A percentile compares a stretch with the other conserved stretches of the same genome.
These are phyloP conservation scores for Phyllotreta cruciferae DNA, from an alignment of 2,888 invertebrate genomes.

Conservation along the genomic window DNA sequence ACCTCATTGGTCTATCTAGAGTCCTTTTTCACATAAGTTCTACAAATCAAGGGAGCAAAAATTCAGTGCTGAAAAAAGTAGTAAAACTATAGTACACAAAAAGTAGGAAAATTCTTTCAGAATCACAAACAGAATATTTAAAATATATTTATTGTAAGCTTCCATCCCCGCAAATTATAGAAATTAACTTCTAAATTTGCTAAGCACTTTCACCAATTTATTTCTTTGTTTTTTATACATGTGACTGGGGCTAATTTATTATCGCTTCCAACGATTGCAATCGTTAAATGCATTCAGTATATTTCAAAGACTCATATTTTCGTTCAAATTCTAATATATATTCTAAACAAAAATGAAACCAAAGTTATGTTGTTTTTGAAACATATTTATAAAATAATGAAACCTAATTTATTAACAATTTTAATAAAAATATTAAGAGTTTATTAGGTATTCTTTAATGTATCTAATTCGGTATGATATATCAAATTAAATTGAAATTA, in stretches of 20 bases:
- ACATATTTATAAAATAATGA: not conserved
- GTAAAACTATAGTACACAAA: too few species aligned
- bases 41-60: too few species aligned
- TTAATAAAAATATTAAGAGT: too few species aligned
- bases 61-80: too few species aligned
- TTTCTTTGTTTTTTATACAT: slow-evolving; percentile 11
- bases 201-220: slow-evolving; percentile 6
- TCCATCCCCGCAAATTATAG: not conserved
- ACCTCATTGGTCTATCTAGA: too few species aligned
- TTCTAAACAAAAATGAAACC: not conserved
- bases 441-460: too few species aligned
- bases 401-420: too few species aligned
- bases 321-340: not conserved
- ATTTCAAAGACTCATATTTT: not conserved
- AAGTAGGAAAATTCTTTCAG: too few species aligned
- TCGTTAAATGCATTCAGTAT: slow-evolving; percentile 7
- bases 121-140: not conserved
- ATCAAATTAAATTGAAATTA: too few species aligned
- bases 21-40: too few species aligned
- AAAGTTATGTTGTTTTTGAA: slow-evolving; percentile 5
- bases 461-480: too few species aligned
- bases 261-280: slow-evolving; percentile 1
- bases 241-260: slow-evolving; percentile 15
- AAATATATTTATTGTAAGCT: not conserved
- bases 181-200: not conserved